Percentiles rank a stretch among this genome's conserved stretches.
phyloP scores from a whole-genome alignment of 1,140 invertebrate genomes.

The Drosophila ironensis region DNA sequence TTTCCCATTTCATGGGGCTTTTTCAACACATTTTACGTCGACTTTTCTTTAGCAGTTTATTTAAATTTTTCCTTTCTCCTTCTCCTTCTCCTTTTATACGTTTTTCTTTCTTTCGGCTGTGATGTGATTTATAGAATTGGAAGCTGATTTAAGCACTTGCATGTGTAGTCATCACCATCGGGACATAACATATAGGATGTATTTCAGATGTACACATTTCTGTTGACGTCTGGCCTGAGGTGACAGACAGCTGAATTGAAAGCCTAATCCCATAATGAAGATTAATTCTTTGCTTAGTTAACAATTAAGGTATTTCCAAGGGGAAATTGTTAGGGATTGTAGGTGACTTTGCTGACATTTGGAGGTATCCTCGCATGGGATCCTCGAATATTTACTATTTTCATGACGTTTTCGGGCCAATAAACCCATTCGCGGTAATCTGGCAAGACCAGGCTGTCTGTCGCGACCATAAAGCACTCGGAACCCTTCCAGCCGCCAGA shows the following conservation, averaged over 20 bases:
- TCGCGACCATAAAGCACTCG: conserved; percentile 23
- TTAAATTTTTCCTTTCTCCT: conserved; percentile 28
- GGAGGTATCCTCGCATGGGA: no score
- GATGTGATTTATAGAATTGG: conserved; percentile 57
- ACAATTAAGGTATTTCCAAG: no score
- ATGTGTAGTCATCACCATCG: conserved; percentile 39
- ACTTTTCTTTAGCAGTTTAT: conserved; percentile 50
- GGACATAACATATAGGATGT: conserved; percentile 14
- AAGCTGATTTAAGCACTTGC: conserved; percentile 44
- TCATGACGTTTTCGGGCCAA: background rate
- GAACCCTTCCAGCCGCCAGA: conserved; percentile 27
- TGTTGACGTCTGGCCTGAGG: background rate
- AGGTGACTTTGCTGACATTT: no score
- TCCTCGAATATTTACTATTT: no score
- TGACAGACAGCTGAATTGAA: conserved; percentile 7
- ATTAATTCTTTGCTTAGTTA: no score
- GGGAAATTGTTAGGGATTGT: background rate
- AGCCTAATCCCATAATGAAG: conserved; percentile 13
- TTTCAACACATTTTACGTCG: conserved; percentile 63
- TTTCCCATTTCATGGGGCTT: conserved; percentile 39
- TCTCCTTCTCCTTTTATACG: no score
- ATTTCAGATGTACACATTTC: background rate
- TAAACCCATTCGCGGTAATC: conserved; percentile 23
- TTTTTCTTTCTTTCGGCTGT: conserved; percentile 13
- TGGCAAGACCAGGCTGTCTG: background rate